Percentiles rank a stretch among this genome's conserved stretches.
These are phyloP conservation scores for Botrylloides violaceus DNA, from an alignment of 23 tunicate genomes.

Conservation along the genomic window DNA sequence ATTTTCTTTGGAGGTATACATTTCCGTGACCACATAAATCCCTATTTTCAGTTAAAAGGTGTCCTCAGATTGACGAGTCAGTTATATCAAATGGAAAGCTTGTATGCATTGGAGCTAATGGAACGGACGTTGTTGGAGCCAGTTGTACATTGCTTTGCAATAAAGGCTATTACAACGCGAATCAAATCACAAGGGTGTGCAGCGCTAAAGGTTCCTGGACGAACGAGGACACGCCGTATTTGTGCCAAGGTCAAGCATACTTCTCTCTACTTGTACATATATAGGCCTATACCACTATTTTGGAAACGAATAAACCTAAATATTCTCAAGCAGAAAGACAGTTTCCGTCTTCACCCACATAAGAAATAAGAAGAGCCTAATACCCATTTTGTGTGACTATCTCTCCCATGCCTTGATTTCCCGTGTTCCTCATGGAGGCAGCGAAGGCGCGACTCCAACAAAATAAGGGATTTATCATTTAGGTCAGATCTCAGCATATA, in stretches of 20 bases:
- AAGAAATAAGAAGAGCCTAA: too few species aligned
- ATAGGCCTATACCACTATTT: too few species aligned
- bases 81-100: slow-evolving; percentile 6
- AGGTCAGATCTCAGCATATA: too few species aligned
- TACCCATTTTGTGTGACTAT: too few species aligned
- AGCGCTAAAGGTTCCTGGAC: slow-evolving; percentile 15
- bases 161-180: neutral
- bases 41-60: neutral
- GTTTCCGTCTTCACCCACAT: too few species aligned
- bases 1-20: neutral
- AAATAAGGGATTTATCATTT: too few species aligned
- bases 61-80: neutral
- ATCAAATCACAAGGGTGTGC: neutral
- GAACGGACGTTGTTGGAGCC: neutral
- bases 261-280: too few species aligned
- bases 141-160: neutral
- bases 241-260: neutral
- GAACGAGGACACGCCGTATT: neutral
- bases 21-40: neutral
- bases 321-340: too few species aligned
- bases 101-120: slow-evolving; percentile 2
- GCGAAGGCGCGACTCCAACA: too few species aligned
- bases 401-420: too few species aligned
- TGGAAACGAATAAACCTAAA: too few species aligned
- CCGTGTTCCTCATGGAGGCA: too few species aligned